Evolutionary conservation across 92 coral and sea anemone genomes (phyloP), one percentile per base, ranked within the genome.

Genomic region (Epizoanthus fatuus): DNA sequence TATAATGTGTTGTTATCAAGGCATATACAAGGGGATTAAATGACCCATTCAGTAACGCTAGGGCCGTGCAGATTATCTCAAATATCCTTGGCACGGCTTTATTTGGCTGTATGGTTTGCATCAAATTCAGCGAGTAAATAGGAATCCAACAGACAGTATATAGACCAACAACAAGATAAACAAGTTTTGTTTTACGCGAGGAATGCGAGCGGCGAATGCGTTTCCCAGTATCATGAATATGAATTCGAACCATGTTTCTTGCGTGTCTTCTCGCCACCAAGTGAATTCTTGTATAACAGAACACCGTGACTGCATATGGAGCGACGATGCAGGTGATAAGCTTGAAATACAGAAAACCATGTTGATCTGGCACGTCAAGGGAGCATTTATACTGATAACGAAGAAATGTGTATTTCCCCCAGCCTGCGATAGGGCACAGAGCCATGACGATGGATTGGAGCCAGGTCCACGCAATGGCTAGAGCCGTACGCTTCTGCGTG

Each of bases 251-350:
- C 80, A 97, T 97, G 7, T 93, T 95, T 45, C 78, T 85, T 0
- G 99, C 99, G 56, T 97, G 99, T 67, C 99, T 81, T 88, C 98
- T 91, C 6, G 99, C 99, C 0, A 97, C 99, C 8, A 95, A 42
- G 71, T 95, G 98, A 67, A 97, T 97, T 75, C 98, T 93, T 38
- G 94, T 95, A 72, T 97, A 97, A 70, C 99, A 97, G 79, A 97
- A 91, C 4, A 93, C 88, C 16, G 95, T 93, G 29, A 92, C 81
- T 2, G 88, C 62, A 72, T 86, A 92, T 4, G 99, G 98, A 16
- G 92, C 63, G 1, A 97, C 60, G 32, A 91, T 86, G 38, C 96
- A 87, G 40, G 87, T 85, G 19, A 91, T 69, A 5, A 92, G 74
- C 81, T 65, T 82, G 38, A 93, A 86, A 86, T 88, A 93, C 11